Evolutionary conservation across 23 tunicate species (phyloP).

Genomic region (Ciona savignyi): DNA sequence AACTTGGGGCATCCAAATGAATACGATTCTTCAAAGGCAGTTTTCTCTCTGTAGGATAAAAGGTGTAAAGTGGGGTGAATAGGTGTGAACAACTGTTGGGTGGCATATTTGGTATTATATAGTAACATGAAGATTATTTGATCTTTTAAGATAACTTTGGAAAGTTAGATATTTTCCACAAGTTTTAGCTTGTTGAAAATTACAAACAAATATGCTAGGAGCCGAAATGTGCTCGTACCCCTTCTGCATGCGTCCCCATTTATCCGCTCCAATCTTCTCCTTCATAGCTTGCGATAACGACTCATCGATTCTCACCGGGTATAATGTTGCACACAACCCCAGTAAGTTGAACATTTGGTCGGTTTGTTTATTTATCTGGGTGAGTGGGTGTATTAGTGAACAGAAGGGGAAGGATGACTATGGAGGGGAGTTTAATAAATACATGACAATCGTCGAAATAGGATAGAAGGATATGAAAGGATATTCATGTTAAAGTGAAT

Average conservation of each 20-base stretch:
- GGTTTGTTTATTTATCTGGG: constrained; percentile 87
- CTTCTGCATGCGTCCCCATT: constrained; percentile 74
- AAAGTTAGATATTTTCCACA: too few relatives aligned
- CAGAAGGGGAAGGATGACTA: too few relatives aligned
- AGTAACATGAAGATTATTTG: too few relatives aligned
- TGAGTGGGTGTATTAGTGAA: too few relatives aligned
- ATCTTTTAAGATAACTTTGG: too few relatives aligned
- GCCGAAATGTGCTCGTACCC: constrained; percentile 15
- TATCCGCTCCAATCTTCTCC: constrained; percentile 75
- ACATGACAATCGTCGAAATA: too few relatives aligned
- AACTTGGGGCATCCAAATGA: constrained; percentile 93
- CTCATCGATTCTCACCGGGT: constrained; percentile 96
- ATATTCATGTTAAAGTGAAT: too few relatives aligned
- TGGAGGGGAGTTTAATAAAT: too few relatives aligned
- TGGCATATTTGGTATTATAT: too few relatives aligned
- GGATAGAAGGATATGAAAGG: too few relatives aligned
- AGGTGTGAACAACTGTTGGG: too few relatives aligned
- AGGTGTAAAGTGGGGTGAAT: background rate
- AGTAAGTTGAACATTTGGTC: constrained; percentile 96
- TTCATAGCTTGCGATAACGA: constrained; percentile 68
- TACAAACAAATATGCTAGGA: background rate
- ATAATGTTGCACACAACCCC: constrained; percentile 76
- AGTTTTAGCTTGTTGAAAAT: too few relatives aligned
- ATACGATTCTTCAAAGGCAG: constrained; percentile 80
- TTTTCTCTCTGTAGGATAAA: constrained; percentile 34